Percentiles rank a stretch among this genome's conserved stretches.
phyloP scores from a whole-genome alignment of 2,113 vertebrate species.

The Crotalus tigris region DNA sequence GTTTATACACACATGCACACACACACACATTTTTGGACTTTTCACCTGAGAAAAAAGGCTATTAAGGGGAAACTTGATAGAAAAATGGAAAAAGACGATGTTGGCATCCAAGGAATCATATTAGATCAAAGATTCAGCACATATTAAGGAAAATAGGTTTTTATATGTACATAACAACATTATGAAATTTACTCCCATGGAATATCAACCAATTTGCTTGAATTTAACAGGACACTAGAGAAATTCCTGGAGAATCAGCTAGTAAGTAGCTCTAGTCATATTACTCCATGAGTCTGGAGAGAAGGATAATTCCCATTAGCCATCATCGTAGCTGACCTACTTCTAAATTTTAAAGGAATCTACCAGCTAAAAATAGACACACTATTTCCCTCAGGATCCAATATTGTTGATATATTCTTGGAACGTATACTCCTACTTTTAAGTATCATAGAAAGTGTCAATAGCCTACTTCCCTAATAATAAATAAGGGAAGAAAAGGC shows the following conservation, averaged over 20 bases:
- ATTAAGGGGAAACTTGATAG: background rate
- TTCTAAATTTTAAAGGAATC: background rate
- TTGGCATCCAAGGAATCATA: background rate
- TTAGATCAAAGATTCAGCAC: background rate
- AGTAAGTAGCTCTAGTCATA: background rate
- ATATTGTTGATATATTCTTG: background rate
- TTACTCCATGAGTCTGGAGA: background rate
- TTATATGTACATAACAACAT: background rate
- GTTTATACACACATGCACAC: background rate
- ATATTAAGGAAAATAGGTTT: background rate
- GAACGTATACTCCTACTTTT: background rate
- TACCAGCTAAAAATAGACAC: background rate
- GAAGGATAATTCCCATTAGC: background rate
- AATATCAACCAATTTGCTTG: background rate
- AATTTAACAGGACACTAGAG: background rate
- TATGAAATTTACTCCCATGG: background rate
- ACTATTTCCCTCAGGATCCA: background rate
- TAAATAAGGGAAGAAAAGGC: constrained; percentile 18
- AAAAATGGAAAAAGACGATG: background rate
- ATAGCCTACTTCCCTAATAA: background rate
- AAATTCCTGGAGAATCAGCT: background rate
- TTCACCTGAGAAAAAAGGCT: background rate
- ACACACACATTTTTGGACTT: background rate
- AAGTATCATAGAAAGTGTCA: background rate
- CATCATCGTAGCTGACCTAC: background rate